Evolutionary conservation across 2,113 vertebrate genomes (phyloP).

Genomic region (Clarias magur): DNA sequence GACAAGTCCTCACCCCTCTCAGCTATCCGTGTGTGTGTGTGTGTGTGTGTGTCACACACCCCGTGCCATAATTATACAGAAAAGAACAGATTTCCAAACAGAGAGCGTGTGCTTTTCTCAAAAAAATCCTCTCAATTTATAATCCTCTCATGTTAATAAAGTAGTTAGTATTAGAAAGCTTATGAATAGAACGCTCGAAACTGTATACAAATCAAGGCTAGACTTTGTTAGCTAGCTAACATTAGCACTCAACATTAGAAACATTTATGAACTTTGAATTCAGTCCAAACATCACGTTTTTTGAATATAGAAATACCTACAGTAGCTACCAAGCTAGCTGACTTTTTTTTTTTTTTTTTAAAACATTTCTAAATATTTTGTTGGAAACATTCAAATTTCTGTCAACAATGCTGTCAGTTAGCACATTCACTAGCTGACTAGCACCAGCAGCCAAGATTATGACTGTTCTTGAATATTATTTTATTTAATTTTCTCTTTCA

Average conservation of each 20-base stretch:
- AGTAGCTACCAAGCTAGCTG: too few species aligned
- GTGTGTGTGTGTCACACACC: background rate
- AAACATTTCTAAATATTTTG: too few species aligned
- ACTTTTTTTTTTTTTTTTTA: too few species aligned
- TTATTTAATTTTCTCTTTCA: background rate
- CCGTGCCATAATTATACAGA: background rate
- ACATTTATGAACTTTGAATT: background rate
- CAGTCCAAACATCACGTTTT: background rate
- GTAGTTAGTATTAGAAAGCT: background rate
- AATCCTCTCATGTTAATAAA: background rate
- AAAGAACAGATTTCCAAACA: background rate
- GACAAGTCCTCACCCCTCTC: background rate
- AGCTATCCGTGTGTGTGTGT: background rate
- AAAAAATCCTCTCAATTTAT: background rate
- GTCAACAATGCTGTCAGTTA: background rate
- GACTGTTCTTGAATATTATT: background rate
- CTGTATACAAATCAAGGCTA: background rate
- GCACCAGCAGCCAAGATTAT: background rate
- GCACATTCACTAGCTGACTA: background rate
- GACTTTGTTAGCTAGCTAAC: background rate
- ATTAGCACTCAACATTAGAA: background rate
- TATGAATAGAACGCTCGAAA: background rate
- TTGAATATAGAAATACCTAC: background rate
- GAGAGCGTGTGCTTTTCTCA: background rate
- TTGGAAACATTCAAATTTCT: background rate